phyloP scores from a whole-genome alignment of 2,797 vertebrate species.

The Callimico goeldii region DNA sequence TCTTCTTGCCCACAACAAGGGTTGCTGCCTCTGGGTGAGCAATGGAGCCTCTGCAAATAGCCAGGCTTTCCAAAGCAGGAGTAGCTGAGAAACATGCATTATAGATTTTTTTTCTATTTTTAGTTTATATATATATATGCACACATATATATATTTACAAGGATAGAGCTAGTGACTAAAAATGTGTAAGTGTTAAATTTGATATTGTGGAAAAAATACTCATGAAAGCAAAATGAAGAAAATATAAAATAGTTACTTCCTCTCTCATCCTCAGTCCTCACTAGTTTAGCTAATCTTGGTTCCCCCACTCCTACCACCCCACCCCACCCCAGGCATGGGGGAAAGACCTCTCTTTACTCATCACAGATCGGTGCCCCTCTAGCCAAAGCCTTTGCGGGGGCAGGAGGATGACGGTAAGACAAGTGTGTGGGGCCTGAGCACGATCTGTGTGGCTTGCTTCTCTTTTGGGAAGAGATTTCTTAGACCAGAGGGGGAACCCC shows the following conservation, averaged over 20 bases:
- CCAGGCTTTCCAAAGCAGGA: neutral
- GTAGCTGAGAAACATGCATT: neutral
- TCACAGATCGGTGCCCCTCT: neutral
- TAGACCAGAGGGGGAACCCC: neutral
- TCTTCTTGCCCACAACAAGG: neutral
- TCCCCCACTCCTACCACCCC: neutral
- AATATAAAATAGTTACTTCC: neutral
- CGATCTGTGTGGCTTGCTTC: neutral
- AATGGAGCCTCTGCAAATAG: neutral
- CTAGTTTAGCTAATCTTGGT: neutral
- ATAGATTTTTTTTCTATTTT: neutral
- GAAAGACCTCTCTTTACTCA: neutral
- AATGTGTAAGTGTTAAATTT: neutral
- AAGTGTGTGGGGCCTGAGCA: fast-evolving
- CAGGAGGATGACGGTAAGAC: neutral
- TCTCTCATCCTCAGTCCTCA: neutral
- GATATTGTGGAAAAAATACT: neutral
- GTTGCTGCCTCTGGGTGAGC: no score
- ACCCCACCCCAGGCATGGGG: no score
- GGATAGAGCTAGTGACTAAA: neutral
- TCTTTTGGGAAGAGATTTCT: neutral
- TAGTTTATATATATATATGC: neutral
- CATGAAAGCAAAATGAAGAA: neutral
- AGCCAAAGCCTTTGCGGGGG: neutral
- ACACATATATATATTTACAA: neutral